These are phyloP conservation scores for Athetis lepigone DNA, from an alignment of 2,888 invertebrate species.

Conservation along the genomic window DNA sequence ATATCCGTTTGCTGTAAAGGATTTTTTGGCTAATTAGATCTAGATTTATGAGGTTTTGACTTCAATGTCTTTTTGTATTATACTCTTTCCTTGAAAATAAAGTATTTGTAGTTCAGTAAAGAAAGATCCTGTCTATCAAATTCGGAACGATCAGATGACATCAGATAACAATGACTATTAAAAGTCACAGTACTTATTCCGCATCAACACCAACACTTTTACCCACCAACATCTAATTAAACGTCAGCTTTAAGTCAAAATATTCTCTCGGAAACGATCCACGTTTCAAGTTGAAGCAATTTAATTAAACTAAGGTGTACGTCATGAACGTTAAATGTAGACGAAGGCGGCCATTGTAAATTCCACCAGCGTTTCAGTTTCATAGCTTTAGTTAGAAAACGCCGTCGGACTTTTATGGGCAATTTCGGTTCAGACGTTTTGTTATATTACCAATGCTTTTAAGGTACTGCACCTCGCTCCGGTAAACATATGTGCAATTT, in stretches of 20 bases:
- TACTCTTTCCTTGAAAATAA: too few species aligned
- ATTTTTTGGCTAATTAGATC: background rate
- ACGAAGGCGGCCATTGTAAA: conserved; percentile 88
- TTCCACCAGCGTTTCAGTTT: conserved; percentile 89
- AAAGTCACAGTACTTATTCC: background rate
- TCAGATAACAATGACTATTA: background rate
- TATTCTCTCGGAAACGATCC: conserved; percentile 60
- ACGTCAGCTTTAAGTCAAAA: conserved; percentile 57
- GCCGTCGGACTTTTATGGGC: conserved; percentile 90
- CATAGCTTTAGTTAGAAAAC: conserved; percentile 90
- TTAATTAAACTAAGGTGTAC: conserved; percentile 89
- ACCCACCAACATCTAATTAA: conserved; percentile 6
- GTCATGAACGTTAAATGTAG: conserved; percentile 89
- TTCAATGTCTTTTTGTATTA: too few species aligned
- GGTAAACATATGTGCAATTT: conserved; percentile 89
- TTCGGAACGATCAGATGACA: background rate
- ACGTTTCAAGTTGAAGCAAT: conserved; percentile 75
- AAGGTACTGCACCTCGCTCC: conserved; percentile 88
- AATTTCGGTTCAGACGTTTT: conserved; percentile 91
- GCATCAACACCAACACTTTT: background rate
- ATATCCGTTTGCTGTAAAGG: background rate
- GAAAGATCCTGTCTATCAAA: background rate
- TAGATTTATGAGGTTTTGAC: too few species aligned
- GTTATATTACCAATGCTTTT: conserved; percentile 91
- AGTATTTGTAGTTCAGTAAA: too few species aligned